phyloP scores from a whole-genome alignment of 2,797 vertebrate genomes.

The Gouania willdenowi region DNA sequence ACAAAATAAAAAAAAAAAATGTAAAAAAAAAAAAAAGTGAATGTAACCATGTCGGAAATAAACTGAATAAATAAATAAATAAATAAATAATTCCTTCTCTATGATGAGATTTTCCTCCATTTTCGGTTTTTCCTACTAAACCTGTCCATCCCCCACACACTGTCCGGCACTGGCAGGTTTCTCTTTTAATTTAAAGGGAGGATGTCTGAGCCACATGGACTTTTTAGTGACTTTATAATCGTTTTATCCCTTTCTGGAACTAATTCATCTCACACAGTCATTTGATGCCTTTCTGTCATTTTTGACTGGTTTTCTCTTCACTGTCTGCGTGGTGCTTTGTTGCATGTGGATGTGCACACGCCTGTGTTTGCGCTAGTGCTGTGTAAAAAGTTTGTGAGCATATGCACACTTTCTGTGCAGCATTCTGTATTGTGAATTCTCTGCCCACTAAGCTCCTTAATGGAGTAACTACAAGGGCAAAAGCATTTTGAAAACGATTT shows the following conservation, averaged over 20 bases:
- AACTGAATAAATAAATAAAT: no score
- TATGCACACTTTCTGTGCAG: slow-evolving; percentile 7
- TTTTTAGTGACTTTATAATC: slow-evolving; percentile 56
- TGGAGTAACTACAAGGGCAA: slow-evolving; percentile 62
- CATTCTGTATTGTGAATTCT: slow-evolving; percentile 50
- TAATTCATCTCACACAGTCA: slow-evolving; percentile 40
- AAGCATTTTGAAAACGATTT: slow-evolving; percentile 28
- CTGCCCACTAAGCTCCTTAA: slow-evolving; percentile 63
- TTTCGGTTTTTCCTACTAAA: slow-evolving; percentile 44
- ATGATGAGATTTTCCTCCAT: slow-evolving; percentile 67
- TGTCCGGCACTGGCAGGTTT: slow-evolving; percentile 51
- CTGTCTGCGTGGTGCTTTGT: slow-evolving; percentile 1
- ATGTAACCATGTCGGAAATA: no score
- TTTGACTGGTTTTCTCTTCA: slow-evolving; percentile 1
- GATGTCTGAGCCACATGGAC: slow-evolving; percentile 27
- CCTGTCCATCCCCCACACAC: slow-evolving; percentile 10
- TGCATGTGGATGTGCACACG: neutral
- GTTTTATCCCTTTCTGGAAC: slow-evolving; percentile 59
- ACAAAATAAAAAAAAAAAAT: no score
- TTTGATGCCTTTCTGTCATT: slow-evolving; percentile 34
- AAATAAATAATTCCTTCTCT: slow-evolving; percentile 75
- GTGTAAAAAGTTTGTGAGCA: neutral
- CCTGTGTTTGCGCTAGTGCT: neutral
- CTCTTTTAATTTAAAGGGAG: slow-evolving; percentile 61
- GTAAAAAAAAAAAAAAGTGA: no score